These are phyloP conservation scores for Drosophila glabriapex DNA, from an alignment of 2,888 invertebrate species.

Conservation along the genomic window DNA sequence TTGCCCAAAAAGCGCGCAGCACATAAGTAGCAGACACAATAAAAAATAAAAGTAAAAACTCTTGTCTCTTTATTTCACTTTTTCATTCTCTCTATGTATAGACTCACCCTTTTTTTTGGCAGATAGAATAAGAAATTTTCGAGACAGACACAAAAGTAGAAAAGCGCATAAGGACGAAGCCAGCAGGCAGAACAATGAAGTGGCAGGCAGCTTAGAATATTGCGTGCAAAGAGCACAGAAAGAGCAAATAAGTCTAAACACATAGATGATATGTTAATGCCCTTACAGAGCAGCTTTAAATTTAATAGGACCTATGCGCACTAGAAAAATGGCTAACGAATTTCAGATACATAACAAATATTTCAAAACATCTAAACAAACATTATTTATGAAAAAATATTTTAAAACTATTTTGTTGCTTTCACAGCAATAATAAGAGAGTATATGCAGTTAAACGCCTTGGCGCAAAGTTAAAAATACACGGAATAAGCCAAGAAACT, in stretches of 20 bases:
- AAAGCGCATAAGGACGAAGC: constrained; percentile 67
- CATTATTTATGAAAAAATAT: not conserved
- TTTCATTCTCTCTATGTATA: not conserved
- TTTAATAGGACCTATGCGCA: not conserved
- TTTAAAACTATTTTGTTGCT: not conserved
- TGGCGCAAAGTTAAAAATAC: constrained; percentile 37
- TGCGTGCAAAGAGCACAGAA: constrained; percentile 24
- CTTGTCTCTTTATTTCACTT: constrained; percentile 10
- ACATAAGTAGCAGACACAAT: constrained; percentile 55
- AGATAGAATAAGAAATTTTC: constrained; percentile 68
- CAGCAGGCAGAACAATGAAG: constrained; percentile 36
- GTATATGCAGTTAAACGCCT: constrained; percentile 32
- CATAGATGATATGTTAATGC: constrained; percentile 12
- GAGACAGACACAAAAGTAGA: constrained; percentile 64
- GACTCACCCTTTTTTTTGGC: constrained; percentile 24
- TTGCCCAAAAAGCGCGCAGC: constrained; percentile 42
- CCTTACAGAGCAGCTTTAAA: not conserved
- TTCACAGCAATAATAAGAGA: constrained; percentile 1
- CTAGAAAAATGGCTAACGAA: not conserved
- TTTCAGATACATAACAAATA: not conserved
- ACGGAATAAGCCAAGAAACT: constrained; percentile 22
- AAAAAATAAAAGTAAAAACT: constrained; percentile 62
- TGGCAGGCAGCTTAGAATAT: constrained; percentile 31
- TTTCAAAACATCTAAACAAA: not conserved
- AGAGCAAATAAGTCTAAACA: not conserved